Evolutionary conservation across 2,797 vertebrate species (phyloP), one percentile per base, ranked within the genome.

Genomic region (Sebastes baramenuke): DNA sequence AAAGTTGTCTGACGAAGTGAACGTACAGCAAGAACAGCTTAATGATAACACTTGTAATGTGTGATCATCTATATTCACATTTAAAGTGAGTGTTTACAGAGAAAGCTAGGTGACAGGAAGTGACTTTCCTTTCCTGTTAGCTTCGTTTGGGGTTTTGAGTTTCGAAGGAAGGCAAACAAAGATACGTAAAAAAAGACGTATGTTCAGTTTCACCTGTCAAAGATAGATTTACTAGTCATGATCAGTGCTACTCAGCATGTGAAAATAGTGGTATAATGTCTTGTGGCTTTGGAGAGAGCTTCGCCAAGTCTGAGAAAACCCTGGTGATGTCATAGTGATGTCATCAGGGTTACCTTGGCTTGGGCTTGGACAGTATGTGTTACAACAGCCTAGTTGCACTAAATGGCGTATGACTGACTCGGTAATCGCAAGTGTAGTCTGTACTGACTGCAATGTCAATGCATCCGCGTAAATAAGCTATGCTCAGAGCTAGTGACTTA

Each of bases 61-160:
- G 34, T 4, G 9, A 49, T 67, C 65, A 0, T 0, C 18, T 24
- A 1, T 6, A 8, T 0, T 54, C 0, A 20, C 29, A 34, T 52
- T 34, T 73, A 32, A 34, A 71, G 0, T n/a, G 24, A 24, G 16
- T 49, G 42, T 49, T 49, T 49, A 49, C 42, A 49, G 42, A 49
- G 42, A 49, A 49, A 0, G 16, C 42, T 49, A 49, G 0, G 16
- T 49, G 0, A 49, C 16, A 49, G 42, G 42, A 49, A 49, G 1
- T 0, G 0, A 49, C 42, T 46, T 46, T 46, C 0, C 0, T 46
- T 46, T 46, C 42, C 42, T 49, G 22, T 24, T 24, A 62, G n/a
- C 12, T 36, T 64, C 0, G 22, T 56, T 54, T 22, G 4, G 12
- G 12, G 7, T 20, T 18, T 34, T 24, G 0, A 36, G 16, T 49